Conservation (phyloP, 2,888 invertebrate species). For the Euphydryas editha region DNA sequence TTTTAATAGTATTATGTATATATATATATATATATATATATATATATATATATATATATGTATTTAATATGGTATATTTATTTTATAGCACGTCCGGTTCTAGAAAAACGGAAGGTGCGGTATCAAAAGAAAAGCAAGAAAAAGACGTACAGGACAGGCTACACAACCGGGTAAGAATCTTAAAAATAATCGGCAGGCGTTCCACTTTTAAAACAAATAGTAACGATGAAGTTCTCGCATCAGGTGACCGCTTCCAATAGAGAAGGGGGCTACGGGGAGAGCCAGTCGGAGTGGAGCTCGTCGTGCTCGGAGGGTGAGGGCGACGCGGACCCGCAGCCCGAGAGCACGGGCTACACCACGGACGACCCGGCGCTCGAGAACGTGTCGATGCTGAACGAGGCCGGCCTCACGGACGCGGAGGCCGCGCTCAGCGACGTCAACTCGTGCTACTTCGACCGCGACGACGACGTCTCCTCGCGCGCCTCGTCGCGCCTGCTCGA, state of each 20-base stretch:
- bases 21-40: too few species aligned
- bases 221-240: not conserved
- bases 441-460: slow-evolving; percentile 89
- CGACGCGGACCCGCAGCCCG: slow-evolving; percentile 81
- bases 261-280: slow-evolving; percentile 84
- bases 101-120: slow-evolving; percentile 59
- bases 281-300: slow-evolving; percentile 92
- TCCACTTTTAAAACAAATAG: not conserved
- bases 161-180: slow-evolving; percentile 62
- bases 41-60: too few species aligned
- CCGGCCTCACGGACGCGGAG: slow-evolving; percentile 93
- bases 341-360: slow-evolving; percentile 93
- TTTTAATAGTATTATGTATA: too few species aligned
- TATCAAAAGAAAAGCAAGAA: slow-evolving; percentile 64
- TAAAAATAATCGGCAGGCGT: not conserved
- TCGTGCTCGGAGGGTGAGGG: slow-evolving; percentile 83
- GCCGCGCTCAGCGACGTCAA: slow-evolving; percentile 94
- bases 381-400: slow-evolving; percentile 92
- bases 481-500: slow-evolving; percentile 92
- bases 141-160: slow-evolving; percentile 67
- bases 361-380: slow-evolving; percentile 94
- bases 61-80: too few species aligned
- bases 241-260: slow-evolving; percentile 71
- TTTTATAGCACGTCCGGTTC: slow-evolving; percentile 58
- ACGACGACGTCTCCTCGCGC: slow-evolving; percentile 91